Evolutionary conservation across 2,888 invertebrate genomes (phyloP).

Genomic region (Apodemia mormo): DNA sequence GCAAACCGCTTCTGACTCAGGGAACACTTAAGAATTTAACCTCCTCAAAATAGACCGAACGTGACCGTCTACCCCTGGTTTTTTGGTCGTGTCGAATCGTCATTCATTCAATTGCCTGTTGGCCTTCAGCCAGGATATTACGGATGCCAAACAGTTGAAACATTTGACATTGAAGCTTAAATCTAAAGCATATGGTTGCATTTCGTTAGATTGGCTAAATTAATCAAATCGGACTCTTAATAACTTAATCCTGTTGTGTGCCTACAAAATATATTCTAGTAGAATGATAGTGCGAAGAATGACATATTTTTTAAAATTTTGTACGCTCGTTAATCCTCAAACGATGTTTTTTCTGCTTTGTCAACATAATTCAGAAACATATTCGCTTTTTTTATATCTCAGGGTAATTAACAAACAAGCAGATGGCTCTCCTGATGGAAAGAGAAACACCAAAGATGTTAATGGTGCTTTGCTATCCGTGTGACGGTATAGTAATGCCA

Average conservation of each 20-base stretch:
- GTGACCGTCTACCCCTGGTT: constrained; percentile 69
- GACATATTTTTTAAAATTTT: constrained; percentile 16
- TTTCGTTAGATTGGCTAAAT: constrained; percentile 30
- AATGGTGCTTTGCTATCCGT: too few species aligned
- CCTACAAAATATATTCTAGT: constrained; percentile 30
- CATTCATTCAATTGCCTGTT: constrained; percentile 76
- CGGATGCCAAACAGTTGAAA: constrained; percentile 60
- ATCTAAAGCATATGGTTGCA: constrained; percentile 38
- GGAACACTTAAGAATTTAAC: constrained; percentile 64
- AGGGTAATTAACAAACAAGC: too few species aligned
- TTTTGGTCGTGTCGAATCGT: constrained; percentile 67
- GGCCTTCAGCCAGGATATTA: constrained; percentile 71
- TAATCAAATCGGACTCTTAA: constrained; percentile 32
- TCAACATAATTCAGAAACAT: background rate
- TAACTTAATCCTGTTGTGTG: constrained; percentile 36
- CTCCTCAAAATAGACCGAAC: constrained; percentile 71
- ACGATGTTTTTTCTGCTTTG: background rate
- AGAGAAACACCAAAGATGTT: too few species aligned
- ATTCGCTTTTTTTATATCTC: background rate
- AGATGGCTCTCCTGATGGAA: too few species aligned
- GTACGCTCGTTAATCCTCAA: background rate
- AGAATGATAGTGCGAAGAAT: constrained; percentile 21
- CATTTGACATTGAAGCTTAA: constrained; percentile 51
- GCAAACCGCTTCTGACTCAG: constrained; percentile 63
- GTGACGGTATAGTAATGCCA: too few species aligned